Percentiles rank a stretch among this genome's conserved stretches.
Conservation (phyloP, 1,140 invertebrate species). For the Thaumatotibia leucotreta region DNA sequence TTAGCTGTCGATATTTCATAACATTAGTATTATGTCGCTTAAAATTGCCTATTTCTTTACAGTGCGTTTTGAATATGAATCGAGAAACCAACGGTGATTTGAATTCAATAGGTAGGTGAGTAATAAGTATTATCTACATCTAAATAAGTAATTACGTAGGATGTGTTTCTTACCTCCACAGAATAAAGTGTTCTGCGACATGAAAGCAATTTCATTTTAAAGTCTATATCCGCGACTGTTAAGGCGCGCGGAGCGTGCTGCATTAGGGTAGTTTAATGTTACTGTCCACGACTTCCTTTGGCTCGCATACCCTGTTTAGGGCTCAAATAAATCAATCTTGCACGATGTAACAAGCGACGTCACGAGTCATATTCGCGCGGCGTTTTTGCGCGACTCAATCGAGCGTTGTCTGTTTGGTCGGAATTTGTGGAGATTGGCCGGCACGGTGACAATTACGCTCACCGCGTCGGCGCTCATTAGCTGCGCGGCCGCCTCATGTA, state of each 20-base stretch:
- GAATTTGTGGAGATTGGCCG: slow-evolving; percentile 28
- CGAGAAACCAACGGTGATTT: too few relatives aligned
- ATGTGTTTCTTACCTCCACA: too few relatives aligned
- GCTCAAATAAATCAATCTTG: slow-evolving; percentile 41
- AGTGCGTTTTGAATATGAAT: too few relatives aligned
- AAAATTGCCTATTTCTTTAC: too few relatives aligned
- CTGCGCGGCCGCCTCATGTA: slow-evolving; percentile 55
- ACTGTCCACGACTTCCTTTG: background rate
- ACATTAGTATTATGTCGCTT: too few relatives aligned
- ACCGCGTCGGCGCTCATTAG: slow-evolving; percentile 49
- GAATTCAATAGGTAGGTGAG: too few relatives aligned
- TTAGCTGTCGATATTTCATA: too few relatives aligned
- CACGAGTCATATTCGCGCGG: slow-evolving; percentile 31
- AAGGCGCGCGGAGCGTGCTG: background rate
- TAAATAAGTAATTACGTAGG: too few relatives aligned
- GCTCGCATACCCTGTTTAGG: slow-evolving; percentile 22
- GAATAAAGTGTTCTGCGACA: background rate
- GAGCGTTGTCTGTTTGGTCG: slow-evolving; percentile 20
- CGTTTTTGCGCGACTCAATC: slow-evolving; percentile 42
- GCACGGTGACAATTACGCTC: slow-evolving; percentile 56
- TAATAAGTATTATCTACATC: too few relatives aligned
- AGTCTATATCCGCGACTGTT: background rate
- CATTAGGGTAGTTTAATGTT: slow-evolving; percentile 14
- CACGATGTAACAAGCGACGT: slow-evolving; percentile 28
- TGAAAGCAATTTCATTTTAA: background rate